A percentile compares a stretch with the other conserved stretches of the same genome.
Evolutionary conservation across 2,888 invertebrate genomes (phyloP).

Genomic region (Mesochorus sp.): DNA sequence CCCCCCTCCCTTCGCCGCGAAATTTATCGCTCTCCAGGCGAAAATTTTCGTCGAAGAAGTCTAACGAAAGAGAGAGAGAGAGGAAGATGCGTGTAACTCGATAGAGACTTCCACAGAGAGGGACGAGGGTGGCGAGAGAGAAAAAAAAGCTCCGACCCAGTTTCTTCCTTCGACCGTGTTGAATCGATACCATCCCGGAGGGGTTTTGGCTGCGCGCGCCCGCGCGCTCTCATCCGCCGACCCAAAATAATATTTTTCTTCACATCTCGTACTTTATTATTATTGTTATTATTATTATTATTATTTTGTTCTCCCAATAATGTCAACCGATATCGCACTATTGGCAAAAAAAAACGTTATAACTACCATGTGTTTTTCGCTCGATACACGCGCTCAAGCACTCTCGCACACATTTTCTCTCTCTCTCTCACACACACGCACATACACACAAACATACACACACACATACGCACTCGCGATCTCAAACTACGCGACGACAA

Average conservation of each 20-base stretch:
- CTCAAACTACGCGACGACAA: conserved; percentile 20
- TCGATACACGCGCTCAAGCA: too few species aligned
- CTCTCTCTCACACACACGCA: conserved; percentile 21
- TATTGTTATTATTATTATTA: background rate
- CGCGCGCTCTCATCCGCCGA: background rate
- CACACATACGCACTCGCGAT: conserved; percentile 10
- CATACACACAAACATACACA: conserved; percentile 32
- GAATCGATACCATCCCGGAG: conserved; percentile 50
- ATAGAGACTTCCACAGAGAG: too few species aligned
- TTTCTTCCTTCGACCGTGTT: conserved; percentile 48
- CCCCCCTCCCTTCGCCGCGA: background rate
- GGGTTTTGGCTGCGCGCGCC: conserved; percentile 23
- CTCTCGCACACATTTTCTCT: too few species aligned
- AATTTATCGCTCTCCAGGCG: background rate
- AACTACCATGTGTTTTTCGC: conserved; percentile 8
- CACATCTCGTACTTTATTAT: conserved; percentile 35
- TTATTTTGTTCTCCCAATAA: conserved; percentile 38
- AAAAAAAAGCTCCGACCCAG: conserved; percentile 52
- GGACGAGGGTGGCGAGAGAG: background rate
- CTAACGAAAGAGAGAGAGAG: background rate
- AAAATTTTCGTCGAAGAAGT: background rate
- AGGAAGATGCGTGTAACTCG: too few species aligned
- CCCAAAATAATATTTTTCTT: conserved; percentile 25
- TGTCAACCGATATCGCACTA: conserved; percentile 41
- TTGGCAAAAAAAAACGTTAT: conserved; percentile 18